These are phyloP conservation scores for Chondrilla cf. caribensis DNA, from an alignment of 37 sponge, comb jelly and placozoan species.

Conservation along the genomic window DNA sequence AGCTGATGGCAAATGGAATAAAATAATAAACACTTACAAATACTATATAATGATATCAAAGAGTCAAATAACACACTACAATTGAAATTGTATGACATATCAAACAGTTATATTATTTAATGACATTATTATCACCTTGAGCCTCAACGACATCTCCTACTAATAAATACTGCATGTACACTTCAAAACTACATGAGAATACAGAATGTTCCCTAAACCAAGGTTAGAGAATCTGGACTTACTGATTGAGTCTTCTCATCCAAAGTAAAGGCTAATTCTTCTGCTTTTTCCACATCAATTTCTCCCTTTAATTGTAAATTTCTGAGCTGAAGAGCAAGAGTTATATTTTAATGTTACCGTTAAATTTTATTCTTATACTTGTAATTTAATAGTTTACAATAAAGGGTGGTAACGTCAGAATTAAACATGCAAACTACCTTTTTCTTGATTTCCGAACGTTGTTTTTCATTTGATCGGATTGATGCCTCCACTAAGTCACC, in stretches of 20 bases:
- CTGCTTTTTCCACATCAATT: slow-evolving; percentile 16
- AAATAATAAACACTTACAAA: not conserved
- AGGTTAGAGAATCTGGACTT: not conserved
- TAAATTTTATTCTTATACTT: too few relatives aligned
- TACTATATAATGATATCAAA: not conserved
- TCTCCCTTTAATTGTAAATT: slow-evolving; percentile 9
- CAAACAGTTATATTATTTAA: too few relatives aligned
- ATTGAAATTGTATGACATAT: not conserved
- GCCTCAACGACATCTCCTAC: too few relatives aligned
- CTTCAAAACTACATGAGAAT: not conserved
- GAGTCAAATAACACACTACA: not conserved
- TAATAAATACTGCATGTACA: not conserved
- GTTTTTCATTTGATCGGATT: slow-evolving; percentile 29
- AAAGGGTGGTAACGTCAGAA: too few relatives aligned
- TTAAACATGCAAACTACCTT: slow-evolving; percentile 16
- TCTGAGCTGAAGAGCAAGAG: not conserved
- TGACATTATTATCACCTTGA: too few relatives aligned
- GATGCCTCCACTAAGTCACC: slow-evolving; percentile 37
- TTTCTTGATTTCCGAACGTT: not conserved
- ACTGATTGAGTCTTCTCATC: slow-evolving; percentile 33
- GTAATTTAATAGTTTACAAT: too few relatives aligned
- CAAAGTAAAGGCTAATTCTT: slow-evolving; percentile 12
- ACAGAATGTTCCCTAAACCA: too few relatives aligned
- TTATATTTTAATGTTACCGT: not conserved
- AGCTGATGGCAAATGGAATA: slow-evolving; percentile 3